A percentile compares a stretch with the other conserved stretches of the same genome.
Conservation (phyloP, 2,797 vertebrate species). For the Bufotes viridis region DNA sequence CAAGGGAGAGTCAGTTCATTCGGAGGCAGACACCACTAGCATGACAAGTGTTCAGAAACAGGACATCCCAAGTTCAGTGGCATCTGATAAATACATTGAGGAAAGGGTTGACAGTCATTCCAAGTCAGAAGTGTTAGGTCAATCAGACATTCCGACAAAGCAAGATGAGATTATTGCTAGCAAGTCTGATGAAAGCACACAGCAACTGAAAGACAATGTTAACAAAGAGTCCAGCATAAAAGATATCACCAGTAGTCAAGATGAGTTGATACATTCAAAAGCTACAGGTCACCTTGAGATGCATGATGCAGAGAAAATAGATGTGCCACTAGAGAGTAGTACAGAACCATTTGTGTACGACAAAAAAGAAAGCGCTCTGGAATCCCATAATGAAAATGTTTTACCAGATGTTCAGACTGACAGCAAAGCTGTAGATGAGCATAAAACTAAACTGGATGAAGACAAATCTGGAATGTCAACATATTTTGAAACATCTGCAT, state of each 20-base stretch:
- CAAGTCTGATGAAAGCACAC: constrained; percentile 25
- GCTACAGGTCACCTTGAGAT: constrained; percentile 52
- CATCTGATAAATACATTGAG: constrained; percentile 68
- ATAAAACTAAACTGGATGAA: constrained; percentile 70
- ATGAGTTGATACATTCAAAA: constrained; percentile 61
- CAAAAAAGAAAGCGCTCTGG: constrained; percentile 65
- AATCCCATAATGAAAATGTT: constrained; percentile 67
- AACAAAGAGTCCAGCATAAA: constrained; percentile 37
- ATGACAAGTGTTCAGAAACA: constrained; percentile 48
- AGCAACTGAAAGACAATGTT: constrained; percentile 33
- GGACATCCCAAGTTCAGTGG: constrained; percentile 58
- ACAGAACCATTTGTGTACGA: constrained; percentile 62
- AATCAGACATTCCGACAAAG: constrained; percentile 63
- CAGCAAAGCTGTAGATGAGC: constrained; percentile 44
- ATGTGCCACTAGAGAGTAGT: constrained; percentile 50
- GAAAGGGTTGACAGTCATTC: constrained; percentile 66
- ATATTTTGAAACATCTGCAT: constrained; percentile 96
- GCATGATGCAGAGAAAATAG: constrained; percentile 60
- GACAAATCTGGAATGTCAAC: constrained; percentile 96
- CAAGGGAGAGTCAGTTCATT: constrained; percentile 62
- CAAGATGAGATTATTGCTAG: constrained; percentile 63
- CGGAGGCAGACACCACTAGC: constrained; percentile 61
- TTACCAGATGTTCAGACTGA: constrained; percentile 22
- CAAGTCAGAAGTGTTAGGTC: constrained; percentile 64
- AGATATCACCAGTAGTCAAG: constrained; percentile 52